phyloP scores from a whole-genome alignment of 64 coral and sea anemone genomes.

The Actinia tenebrosa region DNA sequence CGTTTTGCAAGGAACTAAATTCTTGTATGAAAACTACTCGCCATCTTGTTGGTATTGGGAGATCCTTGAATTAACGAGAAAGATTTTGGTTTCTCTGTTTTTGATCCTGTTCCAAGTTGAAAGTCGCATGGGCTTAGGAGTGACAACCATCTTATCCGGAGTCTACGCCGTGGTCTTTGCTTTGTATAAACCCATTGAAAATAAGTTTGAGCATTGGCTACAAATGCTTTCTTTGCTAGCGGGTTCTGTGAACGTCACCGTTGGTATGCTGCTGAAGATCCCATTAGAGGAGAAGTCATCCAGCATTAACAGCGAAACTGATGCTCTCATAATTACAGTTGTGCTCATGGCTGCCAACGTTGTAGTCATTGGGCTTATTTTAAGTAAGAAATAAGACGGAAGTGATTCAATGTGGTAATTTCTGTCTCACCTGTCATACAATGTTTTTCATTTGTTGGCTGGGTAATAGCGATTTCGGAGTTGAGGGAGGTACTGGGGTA shows the following conservation, averaged over 20 bases:
- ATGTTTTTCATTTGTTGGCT: too few relatives aligned
- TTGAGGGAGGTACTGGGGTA: too few relatives aligned
- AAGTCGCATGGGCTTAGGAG: slow-evolving; percentile 26
- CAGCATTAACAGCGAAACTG: not conserved
- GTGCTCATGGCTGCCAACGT: slow-evolving; percentile 39
- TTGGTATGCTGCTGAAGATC: slow-evolving; percentile 53
- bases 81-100: slow-evolving; percentile 13
- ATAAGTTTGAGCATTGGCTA: slow-evolving; percentile 37
- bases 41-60: slow-evolving; percentile 46
- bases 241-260: slow-evolving; percentile 32
- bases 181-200: not conserved
- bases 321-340: slow-evolving; percentile 31
- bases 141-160: slow-evolving; percentile 14
- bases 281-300: slow-evolving; percentile 23
- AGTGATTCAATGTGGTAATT: too few relatives aligned
- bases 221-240: slow-evolving; percentile 40
- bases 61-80: slow-evolving; percentile 30
- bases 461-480: too few relatives aligned
- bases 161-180: slow-evolving; percentile 35
- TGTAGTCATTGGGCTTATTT: slow-evolving; percentile 24
- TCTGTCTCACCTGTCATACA: too few relatives aligned
- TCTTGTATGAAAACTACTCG: slow-evolving; percentile 19
- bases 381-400: not conserved
- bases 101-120: slow-evolving; percentile 14
- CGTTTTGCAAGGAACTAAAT: not conserved